phyloP scores from a whole-genome alignment of 1,140 invertebrate genomes.

The Campoletis sonorensis region DNA sequence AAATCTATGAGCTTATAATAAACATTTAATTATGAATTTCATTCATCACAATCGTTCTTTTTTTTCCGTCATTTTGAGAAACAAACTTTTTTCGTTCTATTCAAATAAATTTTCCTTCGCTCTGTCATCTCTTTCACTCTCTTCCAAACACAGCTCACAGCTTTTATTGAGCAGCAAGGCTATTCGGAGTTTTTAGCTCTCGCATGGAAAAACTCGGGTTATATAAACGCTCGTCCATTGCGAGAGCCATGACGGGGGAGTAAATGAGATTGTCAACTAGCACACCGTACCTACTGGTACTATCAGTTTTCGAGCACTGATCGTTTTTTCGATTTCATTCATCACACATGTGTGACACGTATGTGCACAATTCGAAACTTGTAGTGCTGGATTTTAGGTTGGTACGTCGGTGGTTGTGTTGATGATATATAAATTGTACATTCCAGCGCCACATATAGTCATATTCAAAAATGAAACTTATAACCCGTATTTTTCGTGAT shows the following conservation, averaged over 20 bases:
- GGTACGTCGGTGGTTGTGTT: too few relatives aligned
- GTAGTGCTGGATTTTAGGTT: not conserved
- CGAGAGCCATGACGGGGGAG: not conserved
- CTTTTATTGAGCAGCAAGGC: not conserved
- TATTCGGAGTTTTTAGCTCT: not conserved
- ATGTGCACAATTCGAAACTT: not conserved
- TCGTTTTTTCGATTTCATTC: conserved; percentile 54
- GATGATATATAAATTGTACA: too few relatives aligned
- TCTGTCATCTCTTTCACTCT: too few relatives aligned
- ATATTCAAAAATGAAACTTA: too few relatives aligned
- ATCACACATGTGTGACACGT: conserved; percentile 42
- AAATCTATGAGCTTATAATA: too few relatives aligned
- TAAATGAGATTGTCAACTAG: conserved; percentile 18
- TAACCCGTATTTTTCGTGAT: too few relatives aligned
- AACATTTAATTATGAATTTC: too few relatives aligned
- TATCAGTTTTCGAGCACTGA: conserved; percentile 45
- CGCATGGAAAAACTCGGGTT: not conserved
- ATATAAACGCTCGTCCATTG: not conserved
- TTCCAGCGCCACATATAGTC: too few relatives aligned
- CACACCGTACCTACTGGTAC: not conserved
- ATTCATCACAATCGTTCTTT: too few relatives aligned
- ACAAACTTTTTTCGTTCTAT: not conserved
- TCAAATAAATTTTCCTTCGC: not conserved
- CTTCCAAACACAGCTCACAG: not conserved
- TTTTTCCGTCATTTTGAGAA: too few relatives aligned